A percentile compares a stretch with the other conserved stretches of the same genome.
Conservation (phyloP, 2,797 vertebrate species). For the Sus cebifrons region DNA sequence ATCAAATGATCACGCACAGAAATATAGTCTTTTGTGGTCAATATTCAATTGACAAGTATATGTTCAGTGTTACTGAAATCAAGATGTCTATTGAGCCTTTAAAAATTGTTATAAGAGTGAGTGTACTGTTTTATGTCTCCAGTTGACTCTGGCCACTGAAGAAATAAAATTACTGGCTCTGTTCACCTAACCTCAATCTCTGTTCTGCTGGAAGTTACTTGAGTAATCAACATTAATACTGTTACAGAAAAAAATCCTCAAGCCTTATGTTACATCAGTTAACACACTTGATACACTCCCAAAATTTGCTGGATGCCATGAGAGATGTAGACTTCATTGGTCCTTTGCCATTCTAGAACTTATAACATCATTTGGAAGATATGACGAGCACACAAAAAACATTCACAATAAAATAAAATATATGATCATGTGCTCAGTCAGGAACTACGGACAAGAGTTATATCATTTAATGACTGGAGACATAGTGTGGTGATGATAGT, state of each 20-base stretch:
- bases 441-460: background rate
- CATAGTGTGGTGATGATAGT: background rate
- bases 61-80: slow-evolving; percentile 60
- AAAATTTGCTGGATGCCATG: slow-evolving; percentile 3
- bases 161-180: slow-evolving; percentile 54
- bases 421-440: slow-evolving; percentile 28
- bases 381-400: slow-evolving; percentile 26
- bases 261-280: background rate
- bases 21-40: background rate
- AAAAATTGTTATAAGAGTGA: slow-evolving; percentile 57
- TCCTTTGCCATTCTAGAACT: background rate
- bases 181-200: background rate
- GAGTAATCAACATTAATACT: slow-evolving; percentile 23
- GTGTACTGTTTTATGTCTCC: slow-evolving; percentile 42
- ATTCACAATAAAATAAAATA: slow-evolving; percentile 63
- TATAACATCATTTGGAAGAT: background rate
- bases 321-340: slow-evolving; percentile 10
- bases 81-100: background rate
- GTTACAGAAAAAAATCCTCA: background rate
- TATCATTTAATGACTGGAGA: background rate
- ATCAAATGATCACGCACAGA: slow-evolving; percentile 48
- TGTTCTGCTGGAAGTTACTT: slow-evolving; percentile 52
- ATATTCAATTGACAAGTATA: background rate
- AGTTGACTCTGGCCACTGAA: background rate
- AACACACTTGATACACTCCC: background rate